Evolutionary conservation across 2,888 invertebrate species (phyloP).

Genomic region (Lissocephala sabroskyi): DNA sequence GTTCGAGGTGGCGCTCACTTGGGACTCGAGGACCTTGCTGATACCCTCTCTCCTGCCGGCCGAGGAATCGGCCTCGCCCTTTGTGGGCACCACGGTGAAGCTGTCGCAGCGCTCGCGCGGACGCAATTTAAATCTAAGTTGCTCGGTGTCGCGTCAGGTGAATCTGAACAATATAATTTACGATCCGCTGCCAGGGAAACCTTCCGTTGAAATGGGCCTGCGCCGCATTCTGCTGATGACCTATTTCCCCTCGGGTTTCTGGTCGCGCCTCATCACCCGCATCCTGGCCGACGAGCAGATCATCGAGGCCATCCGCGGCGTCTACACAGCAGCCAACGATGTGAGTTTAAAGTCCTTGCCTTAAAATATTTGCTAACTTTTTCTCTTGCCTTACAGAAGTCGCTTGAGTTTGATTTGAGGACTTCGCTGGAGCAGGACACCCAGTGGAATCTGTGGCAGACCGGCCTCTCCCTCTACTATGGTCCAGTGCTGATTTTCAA

Average conservation of each 20-base stretch:
- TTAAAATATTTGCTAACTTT: background rate
- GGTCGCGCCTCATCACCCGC: slow-evolving; percentile 95
- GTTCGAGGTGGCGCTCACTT: slow-evolving; percentile 97
- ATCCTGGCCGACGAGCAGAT: slow-evolving; percentile 91
- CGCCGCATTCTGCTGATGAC: slow-evolving; percentile 90
- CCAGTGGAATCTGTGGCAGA: slow-evolving; percentile 96
- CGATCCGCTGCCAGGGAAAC: slow-evolving; percentile 29
- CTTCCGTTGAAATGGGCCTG: slow-evolving; percentile 46
- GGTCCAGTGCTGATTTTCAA: slow-evolving; percentile 86
- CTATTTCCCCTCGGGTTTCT: slow-evolving; percentile 98
- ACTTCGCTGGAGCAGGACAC: slow-evolving; percentile 72
- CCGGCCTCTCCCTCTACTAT: slow-evolving; percentile 89
- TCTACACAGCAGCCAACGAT: slow-evolving; percentile 82
- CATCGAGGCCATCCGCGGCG: slow-evolving; percentile 82
- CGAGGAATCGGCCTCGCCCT: slow-evolving; percentile 76
- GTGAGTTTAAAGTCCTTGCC: slow-evolving; percentile 66
- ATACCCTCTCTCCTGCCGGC: slow-evolving; percentile 94
- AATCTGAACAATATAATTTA: slow-evolving; percentile 66
- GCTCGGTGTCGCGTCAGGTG: slow-evolving; percentile 68
- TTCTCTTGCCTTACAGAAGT: slow-evolving; percentile 42
- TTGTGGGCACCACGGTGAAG: slow-evolving; percentile 68
- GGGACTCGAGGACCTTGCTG: slow-evolving; percentile 91
- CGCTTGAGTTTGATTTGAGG: slow-evolving; percentile 65
- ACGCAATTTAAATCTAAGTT: slow-evolving; percentile 58
- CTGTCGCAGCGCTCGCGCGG: slow-evolving; percentile 67